These are phyloP conservation scores for Trypoxylus dichotomus DNA, from an alignment of 1,140 invertebrate species.

Conservation along the genomic window DNA sequence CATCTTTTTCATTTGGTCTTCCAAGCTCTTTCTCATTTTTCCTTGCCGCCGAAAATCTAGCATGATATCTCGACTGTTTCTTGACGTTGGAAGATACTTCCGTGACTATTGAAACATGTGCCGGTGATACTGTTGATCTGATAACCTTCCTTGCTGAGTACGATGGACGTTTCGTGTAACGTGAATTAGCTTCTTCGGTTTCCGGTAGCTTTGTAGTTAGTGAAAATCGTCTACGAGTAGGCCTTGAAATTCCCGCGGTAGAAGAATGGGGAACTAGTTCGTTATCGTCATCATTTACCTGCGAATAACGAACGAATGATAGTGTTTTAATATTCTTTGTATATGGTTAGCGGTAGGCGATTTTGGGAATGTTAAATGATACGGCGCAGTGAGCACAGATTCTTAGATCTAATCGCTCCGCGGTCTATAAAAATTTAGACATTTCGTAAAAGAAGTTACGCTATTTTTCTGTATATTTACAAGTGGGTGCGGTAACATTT, in stretches of 20 bases:
- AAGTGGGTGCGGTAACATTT: too few species aligned
- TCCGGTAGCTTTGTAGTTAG: slow-evolving; percentile 38
- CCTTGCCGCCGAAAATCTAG: slow-evolving; percentile 34
- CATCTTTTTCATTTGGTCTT: background rate
- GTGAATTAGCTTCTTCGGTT: slow-evolving; percentile 21
- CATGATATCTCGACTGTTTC: slow-evolving; percentile 37
- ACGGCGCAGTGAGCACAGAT: background rate
- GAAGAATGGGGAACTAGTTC: slow-evolving; percentile 42
- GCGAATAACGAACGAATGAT: background rate
- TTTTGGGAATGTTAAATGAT: background rate
- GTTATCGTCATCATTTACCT: slow-evolving; percentile 45
- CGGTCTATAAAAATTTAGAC: background rate
- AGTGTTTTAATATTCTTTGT: background rate
- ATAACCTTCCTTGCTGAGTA: slow-evolving; percentile 33
- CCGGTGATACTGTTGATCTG: slow-evolving; percentile 32
- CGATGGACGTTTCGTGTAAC: slow-evolving; percentile 29
- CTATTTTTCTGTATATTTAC: too few species aligned
- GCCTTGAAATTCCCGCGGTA: slow-evolving; percentile 4
- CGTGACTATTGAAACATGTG: slow-evolving; percentile 4
- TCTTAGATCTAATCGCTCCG: slow-evolving; percentile 1
- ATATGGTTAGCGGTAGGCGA: too few species aligned
- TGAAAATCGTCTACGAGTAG: slow-evolving; percentile 39
- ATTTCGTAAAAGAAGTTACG: background rate
- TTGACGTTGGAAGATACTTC: background rate
- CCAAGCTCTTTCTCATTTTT: background rate